Percentiles rank a stretch among this genome's conserved stretches.
These are phyloP conservation scores for Megastigmus dorsalis DNA, from an alignment of 2,888 invertebrate genomes.

Conservation along the genomic window DNA sequence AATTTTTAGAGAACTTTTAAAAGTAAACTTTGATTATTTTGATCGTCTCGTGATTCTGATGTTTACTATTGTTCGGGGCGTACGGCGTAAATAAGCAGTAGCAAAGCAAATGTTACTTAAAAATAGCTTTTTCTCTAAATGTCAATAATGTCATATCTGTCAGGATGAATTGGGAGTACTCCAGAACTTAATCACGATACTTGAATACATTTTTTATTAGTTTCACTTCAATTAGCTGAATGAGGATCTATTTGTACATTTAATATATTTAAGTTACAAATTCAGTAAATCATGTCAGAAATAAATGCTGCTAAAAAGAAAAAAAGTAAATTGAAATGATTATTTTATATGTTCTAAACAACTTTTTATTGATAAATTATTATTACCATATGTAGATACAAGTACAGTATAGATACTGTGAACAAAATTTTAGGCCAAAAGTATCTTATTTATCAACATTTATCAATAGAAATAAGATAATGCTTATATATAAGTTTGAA, in stretches of 20 bases:
- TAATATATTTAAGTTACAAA: too few species aligned
- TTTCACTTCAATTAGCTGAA: too few species aligned
- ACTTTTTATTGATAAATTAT: not conserved
- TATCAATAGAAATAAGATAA: not conserved
- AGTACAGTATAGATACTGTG: too few species aligned
- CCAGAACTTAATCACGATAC: not conserved
- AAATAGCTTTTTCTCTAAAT: too few species aligned
- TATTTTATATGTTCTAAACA: not conserved
- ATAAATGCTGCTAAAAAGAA: conserved; percentile 1
- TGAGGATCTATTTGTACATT: too few species aligned
- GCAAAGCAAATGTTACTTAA: not conserved
- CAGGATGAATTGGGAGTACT: not conserved
- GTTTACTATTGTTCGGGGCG: not conserved
- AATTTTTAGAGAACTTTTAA: not conserved
- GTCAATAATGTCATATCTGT: too few species aligned
- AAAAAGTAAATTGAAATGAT: conserved; percentile 25
- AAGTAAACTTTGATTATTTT: not conserved
- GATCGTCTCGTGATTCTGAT: not conserved
- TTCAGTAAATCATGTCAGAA: conserved; percentile 21
- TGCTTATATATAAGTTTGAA: not conserved
- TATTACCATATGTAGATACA: not conserved
- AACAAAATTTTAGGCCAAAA: not conserved
- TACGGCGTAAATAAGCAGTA: not conserved
- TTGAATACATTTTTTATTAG: not conserved
- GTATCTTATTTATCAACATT: not conserved